Conservation (phyloP, 2,888 invertebrate genomes). For the Rhagophthalmus giganteus region DNA sequence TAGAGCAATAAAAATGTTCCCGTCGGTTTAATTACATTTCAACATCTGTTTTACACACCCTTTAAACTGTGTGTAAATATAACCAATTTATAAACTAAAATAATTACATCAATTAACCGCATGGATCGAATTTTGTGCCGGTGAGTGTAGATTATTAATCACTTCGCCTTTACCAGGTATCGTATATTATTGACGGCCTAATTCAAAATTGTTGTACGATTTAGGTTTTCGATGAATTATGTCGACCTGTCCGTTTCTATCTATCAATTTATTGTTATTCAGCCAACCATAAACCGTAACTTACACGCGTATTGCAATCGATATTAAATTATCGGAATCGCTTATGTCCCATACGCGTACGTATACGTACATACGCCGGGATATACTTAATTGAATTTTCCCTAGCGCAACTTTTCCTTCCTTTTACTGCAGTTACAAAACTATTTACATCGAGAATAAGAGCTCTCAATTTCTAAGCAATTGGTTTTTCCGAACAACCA, state of each 20-base stretch:
- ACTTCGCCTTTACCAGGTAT: slow-evolving; percentile 10
- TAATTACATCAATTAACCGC: too few relatives aligned
- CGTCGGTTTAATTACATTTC: too few relatives aligned
- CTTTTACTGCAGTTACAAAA: slow-evolving; percentile 35
- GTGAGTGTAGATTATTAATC: slow-evolving; percentile 28
- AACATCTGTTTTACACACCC: too few relatives aligned
- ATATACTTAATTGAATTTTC: slow-evolving; percentile 38
- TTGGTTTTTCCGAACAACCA: slow-evolving; percentile 44
- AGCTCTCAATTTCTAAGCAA: slow-evolving; percentile 45
- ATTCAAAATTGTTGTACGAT: slow-evolving; percentile 17
- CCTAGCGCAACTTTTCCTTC: slow-evolving; percentile 36
- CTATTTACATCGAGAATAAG: slow-evolving; percentile 43
- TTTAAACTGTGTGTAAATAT: too few relatives aligned
- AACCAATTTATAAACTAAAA: too few relatives aligned
- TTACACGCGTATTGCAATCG: slow-evolving; percentile 4
- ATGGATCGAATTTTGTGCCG: too few relatives aligned
- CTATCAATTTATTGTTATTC: slow-evolving; percentile 17
- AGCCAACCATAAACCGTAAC: slow-evolving; percentile 2
- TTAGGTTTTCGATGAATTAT: slow-evolving; percentile 16
- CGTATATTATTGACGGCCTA: slow-evolving; percentile 20
- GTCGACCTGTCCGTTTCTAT: slow-evolving; percentile 5
- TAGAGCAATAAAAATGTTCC: too few relatives aligned
- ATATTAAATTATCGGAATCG: slow-evolving; percentile 15
- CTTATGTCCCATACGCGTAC: slow-evolving; percentile 9
- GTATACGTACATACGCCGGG: too few relatives aligned